Evolutionary conservation across 2,888 invertebrate genomes (phyloP), one percentile per base, ranked within the genome.

Genomic region (Epistrophella euchroma): DNA sequence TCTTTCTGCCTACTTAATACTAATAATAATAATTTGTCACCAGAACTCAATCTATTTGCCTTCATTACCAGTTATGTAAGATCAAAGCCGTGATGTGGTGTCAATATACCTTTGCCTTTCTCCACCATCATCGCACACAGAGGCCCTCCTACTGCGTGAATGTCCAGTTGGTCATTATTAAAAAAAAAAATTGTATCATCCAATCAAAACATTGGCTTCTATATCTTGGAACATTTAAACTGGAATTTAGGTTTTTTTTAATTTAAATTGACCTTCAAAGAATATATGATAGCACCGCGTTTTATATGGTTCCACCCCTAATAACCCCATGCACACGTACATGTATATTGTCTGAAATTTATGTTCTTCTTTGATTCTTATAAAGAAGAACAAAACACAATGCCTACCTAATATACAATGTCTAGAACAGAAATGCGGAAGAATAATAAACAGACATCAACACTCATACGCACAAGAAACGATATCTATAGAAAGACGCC

Each of bases 391-490:
- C 32, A 11, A 11, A 43, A 37, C 11, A 43, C 19, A 70, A 68
- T 43, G 15, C 1, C 43, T 43, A n/a, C 35, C 25, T 25, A n/a
- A n/a, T 28, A 28, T 32, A 35, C 11, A 35, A 37, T 13, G 19
- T 22, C 15, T 47, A 81, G 35, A 73, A 64, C 68, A 32, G 37
- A 74, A 74, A 82, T 77, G 71, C 82, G 82, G 73, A 82, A 85
- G 74, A 79, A 70, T 47, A 40, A 56, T 60, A 40, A 60, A 19
- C 2, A 43, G 43, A 5, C 5, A n/a, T 17, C 17, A 40, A 9
- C 15, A 40, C 40, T n/a, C n/a, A 66, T 43, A 37, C 64, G 50
- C 70, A 56, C 55, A 55, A 64, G 28, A 71, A 11, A n/a, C 52
- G 40, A 71, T 37, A 72, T n/a, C 15, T 50, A 1, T n/a, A n/a